Conservation (phyloP, 2,113 vertebrate species). For the Anoplopoma fimbria region DNA sequence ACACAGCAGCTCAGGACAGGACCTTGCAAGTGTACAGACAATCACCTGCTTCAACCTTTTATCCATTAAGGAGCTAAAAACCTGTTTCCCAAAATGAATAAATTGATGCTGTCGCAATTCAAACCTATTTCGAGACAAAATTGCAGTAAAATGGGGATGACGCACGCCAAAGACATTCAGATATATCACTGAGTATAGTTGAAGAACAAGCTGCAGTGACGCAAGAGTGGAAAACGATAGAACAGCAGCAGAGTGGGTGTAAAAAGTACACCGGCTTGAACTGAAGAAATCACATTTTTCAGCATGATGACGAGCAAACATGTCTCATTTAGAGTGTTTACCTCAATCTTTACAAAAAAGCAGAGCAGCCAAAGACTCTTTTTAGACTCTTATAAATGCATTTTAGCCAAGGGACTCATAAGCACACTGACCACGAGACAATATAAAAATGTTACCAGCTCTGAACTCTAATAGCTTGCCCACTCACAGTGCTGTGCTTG, state of each 20-base stretch:
- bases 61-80: slow-evolving; percentile 45
- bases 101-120: slow-evolving; percentile 53
- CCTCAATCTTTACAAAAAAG: slow-evolving; percentile 14
- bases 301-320: slow-evolving; percentile 21
- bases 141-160: slow-evolving; percentile 55
- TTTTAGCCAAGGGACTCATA: background rate
- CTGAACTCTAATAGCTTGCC: background rate
- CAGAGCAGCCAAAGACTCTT: background rate
- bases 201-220: slow-evolving; percentile 58
- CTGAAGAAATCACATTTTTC: slow-evolving; percentile 19
- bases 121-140: slow-evolving; percentile 64
- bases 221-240: slow-evolving; percentile 46
- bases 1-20: slow-evolving; percentile 29
- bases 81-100: slow-evolving; percentile 29
- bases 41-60: slow-evolving; percentile 42
- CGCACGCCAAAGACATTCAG: slow-evolving; percentile 59
- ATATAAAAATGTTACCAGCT: background rate
- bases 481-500: background rate
- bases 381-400: background rate
- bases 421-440: background rate
- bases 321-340: slow-evolving; percentile 16
- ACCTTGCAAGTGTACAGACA: slow-evolving; percentile 30
- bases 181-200: slow-evolving; percentile 56
- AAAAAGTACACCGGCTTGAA: slow-evolving; percentile 21
- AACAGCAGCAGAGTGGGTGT: slow-evolving; percentile 53